These are phyloP conservation scores for Spodoptera littoralis DNA, from an alignment of 2,888 invertebrate genomes.

Conservation along the genomic window DNA sequence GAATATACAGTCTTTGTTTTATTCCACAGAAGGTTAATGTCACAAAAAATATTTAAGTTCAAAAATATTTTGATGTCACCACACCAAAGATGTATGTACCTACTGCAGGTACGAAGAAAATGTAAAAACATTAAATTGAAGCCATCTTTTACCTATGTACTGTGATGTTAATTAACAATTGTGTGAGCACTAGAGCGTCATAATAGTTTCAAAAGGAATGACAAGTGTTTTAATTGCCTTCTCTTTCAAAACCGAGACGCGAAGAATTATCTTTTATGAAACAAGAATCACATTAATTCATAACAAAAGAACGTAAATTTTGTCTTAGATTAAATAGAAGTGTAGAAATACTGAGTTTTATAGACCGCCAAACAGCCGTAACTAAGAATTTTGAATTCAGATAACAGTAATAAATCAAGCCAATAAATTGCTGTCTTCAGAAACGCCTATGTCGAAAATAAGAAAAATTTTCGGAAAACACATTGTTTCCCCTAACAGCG, in stretches of 20 bases:
- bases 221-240: slow-evolving; percentile 1
- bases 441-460: slow-evolving; percentile 66
- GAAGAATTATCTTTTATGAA: slow-evolving; percentile 3
- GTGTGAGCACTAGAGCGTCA: not conserved
- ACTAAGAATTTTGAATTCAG: slow-evolving; percentile 50
- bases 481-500: slow-evolving; percentile 77
- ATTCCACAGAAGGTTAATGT: slow-evolving; percentile 55
- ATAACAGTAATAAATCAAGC: slow-evolving; percentile 64
- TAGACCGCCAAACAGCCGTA: slow-evolving; percentile 18
- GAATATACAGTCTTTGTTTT: slow-evolving; percentile 80
- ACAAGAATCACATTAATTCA: slow-evolving; percentile 17
- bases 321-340: slow-evolving; percentile 26
- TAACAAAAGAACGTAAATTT: slow-evolving; percentile 24
- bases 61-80: not conserved
- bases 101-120: too few species aligned
- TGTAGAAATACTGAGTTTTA: slow-evolving; percentile 23
- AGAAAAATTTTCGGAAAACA: slow-evolving; percentile 72
- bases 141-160: too few species aligned
- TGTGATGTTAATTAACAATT: too few species aligned
- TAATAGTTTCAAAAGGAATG: slow-evolving; percentile 1
- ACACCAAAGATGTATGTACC: too few species aligned
- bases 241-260: slow-evolving; percentile 5
- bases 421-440: slow-evolving; percentile 65
- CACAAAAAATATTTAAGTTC: slow-evolving; percentile 27
- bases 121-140: too few species aligned